phyloP scores from a whole-genome alignment of 1,140 invertebrate genomes.

The Vollenhovia emeryi region DNA sequence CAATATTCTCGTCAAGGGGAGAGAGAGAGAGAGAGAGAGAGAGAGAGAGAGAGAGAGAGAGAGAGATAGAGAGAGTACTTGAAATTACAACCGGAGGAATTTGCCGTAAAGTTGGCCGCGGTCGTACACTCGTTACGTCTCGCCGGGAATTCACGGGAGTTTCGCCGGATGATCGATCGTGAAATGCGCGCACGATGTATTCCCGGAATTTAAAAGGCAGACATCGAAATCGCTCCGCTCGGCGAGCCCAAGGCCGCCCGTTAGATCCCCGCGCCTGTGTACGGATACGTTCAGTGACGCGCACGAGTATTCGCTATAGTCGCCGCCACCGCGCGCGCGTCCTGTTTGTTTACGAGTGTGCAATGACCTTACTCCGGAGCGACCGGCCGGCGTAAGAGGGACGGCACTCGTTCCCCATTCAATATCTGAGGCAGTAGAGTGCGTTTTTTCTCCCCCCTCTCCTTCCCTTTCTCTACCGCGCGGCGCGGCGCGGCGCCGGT shows the following conservation, averaged over 20 bases:
- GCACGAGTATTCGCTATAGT: conserved; percentile 53
- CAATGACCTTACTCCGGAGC: conserved; percentile 67
- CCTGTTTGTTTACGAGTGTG: conserved; percentile 73
- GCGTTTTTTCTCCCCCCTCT: conserved; percentile 17
- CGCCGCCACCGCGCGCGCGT: conserved; percentile 61
- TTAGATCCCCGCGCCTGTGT: conserved; percentile 66
- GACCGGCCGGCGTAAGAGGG: conserved; percentile 43
- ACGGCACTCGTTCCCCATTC: conserved; percentile 69
- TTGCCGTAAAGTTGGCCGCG: not conserved
- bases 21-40: too few relatives aligned
- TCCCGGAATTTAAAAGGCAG: conserved; percentile 38
- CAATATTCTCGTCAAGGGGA: not conserved
- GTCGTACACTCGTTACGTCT: not conserved
- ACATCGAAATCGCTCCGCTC: conserved; percentile 13
- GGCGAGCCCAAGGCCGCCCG: conserved; percentile 46
- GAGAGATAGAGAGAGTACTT: too few relatives aligned
- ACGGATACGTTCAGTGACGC: conserved; percentile 68
- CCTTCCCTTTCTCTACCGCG: not conserved
- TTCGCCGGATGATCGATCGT: conserved; percentile 31
- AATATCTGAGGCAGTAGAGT: conserved; percentile 68
- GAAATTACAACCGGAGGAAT: not conserved
- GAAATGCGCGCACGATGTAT: not conserved
- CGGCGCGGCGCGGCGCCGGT: not conserved
- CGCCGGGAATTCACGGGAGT: conserved; percentile 9
- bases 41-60: too few relatives aligned